These are phyloP conservation scores for Leptonema lineaticorne DNA, from an alignment of 1,140 invertebrate genomes.

Conservation along the genomic window DNA sequence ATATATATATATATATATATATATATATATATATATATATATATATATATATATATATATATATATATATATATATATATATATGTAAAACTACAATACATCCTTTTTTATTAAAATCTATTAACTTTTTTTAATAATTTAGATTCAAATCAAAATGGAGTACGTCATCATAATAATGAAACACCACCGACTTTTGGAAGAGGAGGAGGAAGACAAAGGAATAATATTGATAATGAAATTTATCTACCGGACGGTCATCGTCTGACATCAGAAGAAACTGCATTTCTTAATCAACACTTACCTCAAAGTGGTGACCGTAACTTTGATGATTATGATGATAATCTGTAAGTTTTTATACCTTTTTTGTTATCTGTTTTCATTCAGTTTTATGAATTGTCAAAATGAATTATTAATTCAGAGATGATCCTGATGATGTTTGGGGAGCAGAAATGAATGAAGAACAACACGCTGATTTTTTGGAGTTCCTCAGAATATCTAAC, in stretches of 20 bases:
- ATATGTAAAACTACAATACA: background rate
- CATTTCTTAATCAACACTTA: slow-evolving; percentile 54
- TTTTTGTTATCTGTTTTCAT: background rate
- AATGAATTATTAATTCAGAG: slow-evolving; percentile 42
- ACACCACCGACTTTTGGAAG: background rate
- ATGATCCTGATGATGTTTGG: slow-evolving; percentile 54
- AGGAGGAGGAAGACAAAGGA: background rate
- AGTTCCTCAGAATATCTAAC: slow-evolving; percentile 56
- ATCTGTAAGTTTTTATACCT: background rate
- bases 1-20: too few species aligned
- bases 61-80: too few species aligned
- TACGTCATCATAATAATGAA: background rate
- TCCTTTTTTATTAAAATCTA: slow-evolving; percentile 6
- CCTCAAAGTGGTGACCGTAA: slow-evolving; percentile 41
- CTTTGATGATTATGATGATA: slow-evolving; percentile 31
- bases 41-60: too few species aligned
- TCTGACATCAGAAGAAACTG: slow-evolving; percentile 53
- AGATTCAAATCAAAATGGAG: slow-evolving; percentile 17
- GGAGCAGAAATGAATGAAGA: slow-evolving; percentile 55
- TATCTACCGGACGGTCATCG: slow-evolving; percentile 54
- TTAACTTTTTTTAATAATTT: background rate
- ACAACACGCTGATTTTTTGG: slow-evolving; percentile 54
- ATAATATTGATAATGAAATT: slow-evolving; percentile 43
- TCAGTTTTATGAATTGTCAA: background rate
- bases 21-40: too few species aligned